Base-by-base conservation (phyloP, 2,888 invertebrate genomes). In the Drosophila crucigera region DNA sequence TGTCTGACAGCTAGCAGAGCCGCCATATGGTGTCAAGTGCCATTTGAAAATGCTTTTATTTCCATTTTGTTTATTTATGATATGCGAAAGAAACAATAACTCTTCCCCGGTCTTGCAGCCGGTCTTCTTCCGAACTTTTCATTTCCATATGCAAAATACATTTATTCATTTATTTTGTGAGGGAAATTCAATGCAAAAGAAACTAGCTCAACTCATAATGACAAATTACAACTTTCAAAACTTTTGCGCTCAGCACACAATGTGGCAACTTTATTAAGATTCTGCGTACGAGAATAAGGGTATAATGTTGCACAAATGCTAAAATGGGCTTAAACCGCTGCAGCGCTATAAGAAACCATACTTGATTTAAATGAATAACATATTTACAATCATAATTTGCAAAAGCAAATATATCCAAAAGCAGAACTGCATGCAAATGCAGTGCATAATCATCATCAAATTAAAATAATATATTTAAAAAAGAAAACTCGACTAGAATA, bases 1-100 rank as follows among this genome's bases (percentile, higher is more conserved):
- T 71, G 72, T 56, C 64, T 70, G 73, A 78, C 68, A 77, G 68
- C 76, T 53, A 63, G 69, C 75, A 59, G 53, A 69, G 73, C 68
- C 79, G 73, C 74, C 84, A 90, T 81, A 88, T 88, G 90, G 90
- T 86, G 85, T 86, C 90, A 86, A 86, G 85, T 88, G 89, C 76
- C 90, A 85, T 88, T 90, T 88, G 88, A 85, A 86, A 90, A 90
- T 81, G 85, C 90, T 90, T 75, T 90, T 80, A 78, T 85, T 88
- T 81, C 64, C 63, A 77, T 81, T 73, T 84, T 78, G 81, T 83
- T 86, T 86, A 86, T 90, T 88, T 77, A 81, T 76, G 78, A 71
- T 75, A 68, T 74, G 75, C 37, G 54, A 59, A 43, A 63, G 55
- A 62, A 30, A 22, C 62, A 33, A 28, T 16, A 6, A 35, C 41